phyloP scores from a whole-genome alignment of 2,113 vertebrate species.

The Psittacus erithacus region DNA sequence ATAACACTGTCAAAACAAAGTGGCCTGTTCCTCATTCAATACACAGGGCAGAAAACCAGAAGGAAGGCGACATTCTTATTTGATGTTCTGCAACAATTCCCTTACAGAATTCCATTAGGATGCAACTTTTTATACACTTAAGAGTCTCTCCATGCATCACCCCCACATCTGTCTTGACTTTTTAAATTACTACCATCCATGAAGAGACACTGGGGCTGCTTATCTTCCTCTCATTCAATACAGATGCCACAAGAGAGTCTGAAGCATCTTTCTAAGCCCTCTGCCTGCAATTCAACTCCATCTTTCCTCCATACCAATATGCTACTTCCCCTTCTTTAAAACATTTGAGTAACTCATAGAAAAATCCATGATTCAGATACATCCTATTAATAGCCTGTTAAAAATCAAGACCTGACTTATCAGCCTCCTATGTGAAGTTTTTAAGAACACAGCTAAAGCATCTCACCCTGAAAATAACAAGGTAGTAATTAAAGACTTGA shows the following conservation, averaged over 20 bases:
- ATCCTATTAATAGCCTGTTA: not conserved
- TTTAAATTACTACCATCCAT: not conserved
- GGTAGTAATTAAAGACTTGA: not conserved
- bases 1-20: not conserved
- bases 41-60: not conserved
- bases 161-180: not conserved
- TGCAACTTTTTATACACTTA: not conserved
- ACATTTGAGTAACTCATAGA: not conserved
- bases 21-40: not conserved
- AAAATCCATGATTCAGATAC: not conserved
- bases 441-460: not conserved
- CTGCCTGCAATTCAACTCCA: rapidly evolving
- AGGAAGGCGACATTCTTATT: not conserved
- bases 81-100: not conserved
- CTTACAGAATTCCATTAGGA: not conserved
- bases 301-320: not conserved
- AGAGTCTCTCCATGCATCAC: not conserved
- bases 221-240: not conserved
- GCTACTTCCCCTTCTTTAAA: not conserved
- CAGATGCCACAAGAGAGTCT: not conserved
- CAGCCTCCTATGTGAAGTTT: not conserved
- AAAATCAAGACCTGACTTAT: not conserved
- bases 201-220: not conserved
- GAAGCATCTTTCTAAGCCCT: not conserved
- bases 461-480: not conserved